Percentiles rank a stretch among this genome's conserved stretches.
phyloP scores from a whole-genome alignment of 2,113 vertebrate species.

The Phoenicopterus ruber region DNA sequence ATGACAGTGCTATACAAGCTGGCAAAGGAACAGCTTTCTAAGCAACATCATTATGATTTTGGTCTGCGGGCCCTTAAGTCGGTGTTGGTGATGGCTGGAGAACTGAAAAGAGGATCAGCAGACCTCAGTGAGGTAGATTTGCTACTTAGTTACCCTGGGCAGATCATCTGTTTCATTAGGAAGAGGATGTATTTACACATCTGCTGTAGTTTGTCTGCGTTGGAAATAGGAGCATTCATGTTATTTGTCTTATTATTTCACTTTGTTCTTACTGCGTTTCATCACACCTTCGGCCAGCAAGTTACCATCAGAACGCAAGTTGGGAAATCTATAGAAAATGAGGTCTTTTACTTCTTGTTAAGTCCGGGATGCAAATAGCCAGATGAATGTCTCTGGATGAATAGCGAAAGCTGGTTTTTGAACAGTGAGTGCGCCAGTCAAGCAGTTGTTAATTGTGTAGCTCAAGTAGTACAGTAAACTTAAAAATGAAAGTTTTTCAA shows the following conservation, averaged over 20 bases:
- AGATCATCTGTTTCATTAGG: neutral
- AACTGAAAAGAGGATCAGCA: slow-evolving; percentile 89
- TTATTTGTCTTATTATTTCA: neutral
- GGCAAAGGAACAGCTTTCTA: slow-evolving; percentile 91
- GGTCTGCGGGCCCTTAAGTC: slow-evolving; percentile 94
- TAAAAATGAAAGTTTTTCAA: neutral
- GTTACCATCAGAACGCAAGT: neutral
- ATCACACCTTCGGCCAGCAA: neutral
- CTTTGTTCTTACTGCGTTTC: neutral
- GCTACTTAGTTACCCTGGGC: neutral
- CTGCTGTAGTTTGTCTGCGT: neutral
- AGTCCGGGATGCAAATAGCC: neutral
- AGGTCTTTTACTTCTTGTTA: neutral
- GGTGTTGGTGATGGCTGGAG: slow-evolving; percentile 94
- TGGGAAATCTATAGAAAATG: neutral
- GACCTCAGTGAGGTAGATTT: slow-evolving; percentile 86
- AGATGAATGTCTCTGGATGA: neutral
- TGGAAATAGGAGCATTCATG: neutral
- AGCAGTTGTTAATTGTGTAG: neutral
- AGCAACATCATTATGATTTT: slow-evolving; percentile 97
- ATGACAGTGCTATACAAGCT: slow-evolving; percentile 98
- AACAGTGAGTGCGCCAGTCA: neutral
- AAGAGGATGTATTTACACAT: neutral
- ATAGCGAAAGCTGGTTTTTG: neutral
- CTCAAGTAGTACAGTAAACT: neutral